These are phyloP conservation scores for Montipora sp. DNA, from an alignment of 64 coral and sea anemone species.

Conservation along the genomic window DNA sequence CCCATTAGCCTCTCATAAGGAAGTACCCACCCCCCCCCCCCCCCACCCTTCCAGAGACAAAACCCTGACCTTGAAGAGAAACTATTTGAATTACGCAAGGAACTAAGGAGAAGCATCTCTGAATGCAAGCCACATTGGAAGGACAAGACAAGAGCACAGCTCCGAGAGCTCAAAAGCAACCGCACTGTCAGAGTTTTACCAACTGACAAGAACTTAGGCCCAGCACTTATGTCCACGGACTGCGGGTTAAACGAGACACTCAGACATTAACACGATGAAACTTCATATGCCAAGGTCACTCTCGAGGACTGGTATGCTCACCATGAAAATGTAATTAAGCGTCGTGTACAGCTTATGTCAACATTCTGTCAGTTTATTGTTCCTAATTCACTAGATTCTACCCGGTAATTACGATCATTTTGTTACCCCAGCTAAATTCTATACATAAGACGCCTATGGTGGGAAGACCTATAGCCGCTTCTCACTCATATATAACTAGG, in stretches of 20 bases:
- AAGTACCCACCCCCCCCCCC: too few relatives aligned
- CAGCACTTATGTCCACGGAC: too few relatives aligned
- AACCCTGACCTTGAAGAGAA: not conserved
- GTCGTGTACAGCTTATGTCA: not conserved
- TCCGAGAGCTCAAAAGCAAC: not conserved
- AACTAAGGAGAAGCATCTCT: not conserved
- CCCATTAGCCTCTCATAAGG: too few relatives aligned
- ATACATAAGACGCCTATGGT: constrained; percentile 21
- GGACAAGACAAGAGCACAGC: constrained; percentile 3
- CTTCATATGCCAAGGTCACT: too few relatives aligned
- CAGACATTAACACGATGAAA: too few relatives aligned
- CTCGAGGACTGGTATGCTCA: not conserved
- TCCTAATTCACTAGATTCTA: constrained; percentile 22
- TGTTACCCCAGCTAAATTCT: constrained; percentile 35
- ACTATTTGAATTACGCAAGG: too few relatives aligned
- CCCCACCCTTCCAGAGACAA: too few relatives aligned
- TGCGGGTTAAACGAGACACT: too few relatives aligned
- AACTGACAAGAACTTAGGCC: too few relatives aligned
- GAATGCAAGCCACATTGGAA: not conserved
- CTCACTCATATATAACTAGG: too few relatives aligned
- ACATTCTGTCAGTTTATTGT: constrained; percentile 14
- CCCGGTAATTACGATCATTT: constrained; percentile 35
- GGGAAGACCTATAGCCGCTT: constrained; percentile 19
- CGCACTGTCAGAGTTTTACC: too few relatives aligned
- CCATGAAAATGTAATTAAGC: too few relatives aligned